Conservation (phyloP, 1,140 invertebrate genomes). For the Leucophenga varia region DNA sequence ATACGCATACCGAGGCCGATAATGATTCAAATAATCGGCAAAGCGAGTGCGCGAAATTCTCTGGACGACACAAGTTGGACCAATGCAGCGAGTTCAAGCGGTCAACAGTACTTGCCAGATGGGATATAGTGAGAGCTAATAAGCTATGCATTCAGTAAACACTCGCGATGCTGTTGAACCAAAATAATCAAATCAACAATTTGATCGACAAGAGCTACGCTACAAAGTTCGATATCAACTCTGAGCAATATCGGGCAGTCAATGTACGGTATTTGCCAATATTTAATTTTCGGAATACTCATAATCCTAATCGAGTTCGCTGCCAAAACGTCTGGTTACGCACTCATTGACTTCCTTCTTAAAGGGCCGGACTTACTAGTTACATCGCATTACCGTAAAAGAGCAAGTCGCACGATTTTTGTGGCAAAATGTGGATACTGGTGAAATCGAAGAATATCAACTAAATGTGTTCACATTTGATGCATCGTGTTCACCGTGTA, state of each 20-base stretch:
- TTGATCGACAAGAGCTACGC: conserved; percentile 1
- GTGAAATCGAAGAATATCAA: background rate
- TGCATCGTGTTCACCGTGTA: background rate
- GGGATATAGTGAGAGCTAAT: too few relatives aligned
- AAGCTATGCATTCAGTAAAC: too few relatives aligned
- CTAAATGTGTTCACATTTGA: conserved; percentile 1
- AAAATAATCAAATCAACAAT: too few relatives aligned
- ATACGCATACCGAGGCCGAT: too few relatives aligned
- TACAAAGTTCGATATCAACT: background rate
- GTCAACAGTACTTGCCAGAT: too few relatives aligned
- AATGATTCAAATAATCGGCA: too few relatives aligned
- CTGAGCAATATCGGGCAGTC: background rate
- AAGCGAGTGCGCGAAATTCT: too few relatives aligned
- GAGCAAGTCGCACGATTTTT: background rate
- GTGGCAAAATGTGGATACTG: background rate
- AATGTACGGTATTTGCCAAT: conserved; percentile 4
- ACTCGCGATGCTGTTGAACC: too few relatives aligned
- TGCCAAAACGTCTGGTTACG: background rate
- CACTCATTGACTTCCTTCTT: background rate
- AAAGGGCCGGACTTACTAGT: background rate
- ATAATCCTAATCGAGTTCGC: conserved; percentile 3
- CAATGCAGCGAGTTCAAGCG: too few relatives aligned
- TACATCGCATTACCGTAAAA: background rate
- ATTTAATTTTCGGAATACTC: conserved; percentile 1
- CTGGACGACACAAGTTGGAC: too few relatives aligned